These are phyloP conservation scores for Pygoscelis antarcticus DNA, from an alignment of 2,113 vertebrate species.

Conservation along the genomic window DNA sequence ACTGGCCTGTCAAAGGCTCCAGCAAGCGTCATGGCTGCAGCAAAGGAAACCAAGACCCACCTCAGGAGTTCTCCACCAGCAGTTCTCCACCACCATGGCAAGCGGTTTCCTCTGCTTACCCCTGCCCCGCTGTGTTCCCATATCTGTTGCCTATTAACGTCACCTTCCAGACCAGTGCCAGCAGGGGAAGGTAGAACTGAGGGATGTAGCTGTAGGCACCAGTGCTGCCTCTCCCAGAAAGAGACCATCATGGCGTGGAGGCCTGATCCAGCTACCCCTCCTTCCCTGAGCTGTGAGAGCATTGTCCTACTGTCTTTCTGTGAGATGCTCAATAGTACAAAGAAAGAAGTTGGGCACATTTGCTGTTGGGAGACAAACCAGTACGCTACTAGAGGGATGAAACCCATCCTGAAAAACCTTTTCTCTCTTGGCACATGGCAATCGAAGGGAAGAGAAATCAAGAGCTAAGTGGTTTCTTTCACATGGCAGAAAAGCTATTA, in stretches of 20 bases:
- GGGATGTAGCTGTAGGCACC: background rate
- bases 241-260: background rate
- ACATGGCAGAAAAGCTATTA: background rate
- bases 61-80: background rate
- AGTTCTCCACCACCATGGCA: too few relatives aligned
- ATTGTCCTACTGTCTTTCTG: background rate
- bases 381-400: background rate
- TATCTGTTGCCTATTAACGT: background rate
- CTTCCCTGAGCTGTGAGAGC: background rate
- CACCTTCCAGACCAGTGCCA: background rate
- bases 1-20: background rate
- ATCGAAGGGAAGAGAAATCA: background rate
- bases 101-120: fast-evolving
- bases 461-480: background rate
- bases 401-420: background rate
- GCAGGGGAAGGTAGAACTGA: background rate
- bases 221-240: background rate
- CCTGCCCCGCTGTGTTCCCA: fast-evolving
- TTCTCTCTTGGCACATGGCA: background rate
- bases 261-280: background rate
- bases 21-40: background rate
- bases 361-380: background rate
- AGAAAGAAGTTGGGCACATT: background rate
- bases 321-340: background rate
- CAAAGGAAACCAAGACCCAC: background rate